Evolutionary conservation across 2,797 vertebrate genomes (phyloP).

Genomic region (Thamnophis elegans): DNA sequence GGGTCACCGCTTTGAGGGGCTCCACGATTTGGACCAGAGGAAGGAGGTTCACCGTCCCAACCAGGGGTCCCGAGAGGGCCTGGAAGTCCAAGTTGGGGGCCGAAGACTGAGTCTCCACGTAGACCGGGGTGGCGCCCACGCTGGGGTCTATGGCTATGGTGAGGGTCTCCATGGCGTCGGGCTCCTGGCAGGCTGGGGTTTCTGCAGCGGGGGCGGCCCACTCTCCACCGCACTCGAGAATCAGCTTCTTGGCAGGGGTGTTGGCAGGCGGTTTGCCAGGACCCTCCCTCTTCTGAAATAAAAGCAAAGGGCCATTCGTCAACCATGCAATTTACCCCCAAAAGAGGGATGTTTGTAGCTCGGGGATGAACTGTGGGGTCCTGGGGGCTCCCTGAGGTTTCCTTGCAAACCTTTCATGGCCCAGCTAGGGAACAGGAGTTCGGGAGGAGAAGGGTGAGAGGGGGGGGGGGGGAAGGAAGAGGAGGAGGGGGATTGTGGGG

Average conservation of each 20-base stretch:
- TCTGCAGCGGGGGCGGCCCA: rapidly evolving
- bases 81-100: conserved; percentile 4
- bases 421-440: background rate
- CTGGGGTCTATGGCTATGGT: conserved; percentile 32
- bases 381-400: background rate
- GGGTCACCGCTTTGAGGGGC: conserved; percentile 38
- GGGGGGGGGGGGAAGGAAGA: too few relatives aligned
- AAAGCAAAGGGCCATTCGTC: background rate
- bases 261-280: rapidly evolving
- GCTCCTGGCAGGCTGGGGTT: rapidly evolving
- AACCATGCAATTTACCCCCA: rapidly evolving
- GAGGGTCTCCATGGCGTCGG: background rate
- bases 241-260: background rate
- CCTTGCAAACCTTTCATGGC: background rate
- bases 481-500: too few relatives aligned
- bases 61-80: conserved; percentile 1
- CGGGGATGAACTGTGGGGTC: background rate
- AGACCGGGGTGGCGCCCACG: conserved; percentile 9
- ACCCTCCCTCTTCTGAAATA: conserved; percentile 31
- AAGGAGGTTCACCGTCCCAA: conserved; percentile 31
- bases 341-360: background rate
- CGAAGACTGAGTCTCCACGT: conserved; percentile 23
- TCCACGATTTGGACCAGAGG: conserved; percentile 45
- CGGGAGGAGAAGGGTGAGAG: too few relatives aligned
- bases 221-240: rapidly evolving